Evolutionary conservation across 92 coral and sea anemone genomes (phyloP), one percentile per base, ranked within the genome.

Genomic region (Phenganax subtilis): DNA sequence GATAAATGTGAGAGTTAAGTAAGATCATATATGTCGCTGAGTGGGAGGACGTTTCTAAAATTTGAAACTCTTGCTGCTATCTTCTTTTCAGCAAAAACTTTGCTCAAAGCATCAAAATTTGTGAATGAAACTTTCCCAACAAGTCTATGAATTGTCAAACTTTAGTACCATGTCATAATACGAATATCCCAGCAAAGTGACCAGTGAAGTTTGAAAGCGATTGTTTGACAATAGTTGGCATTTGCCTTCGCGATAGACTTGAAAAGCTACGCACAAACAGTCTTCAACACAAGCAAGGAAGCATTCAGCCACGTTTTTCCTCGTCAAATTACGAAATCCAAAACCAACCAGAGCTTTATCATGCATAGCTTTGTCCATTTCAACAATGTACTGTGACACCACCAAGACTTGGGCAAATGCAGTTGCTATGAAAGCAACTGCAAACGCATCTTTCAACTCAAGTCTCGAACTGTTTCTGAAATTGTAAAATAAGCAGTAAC

Each of bases 241-340:
- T 52, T 72, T 60, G 51, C 59, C 15, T 25, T 16, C 54, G 28
- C 54, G 77, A 17, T 60, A 72, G 27, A 72, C 54, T 72, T 72
- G 57, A 71, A 71, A 71, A n/a, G 76, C 56, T 25, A 44, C 10
- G 51, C 76, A 71, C 9, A 71, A 54, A 71, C 77, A 72, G 11
- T 72, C 31, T 52, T 72, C 57, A 5, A 9, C 10, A 51, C 77
- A 72, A 54, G 5, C 29, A 8, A 51, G 25, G 57, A 72, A 72
- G 52, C 77, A 72, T 51, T 72, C 77, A 14, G 16, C 30, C 7
- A 72, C 57, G n/a, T 58, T 44, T 17, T 53, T 52, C 31, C 5
- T 20, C 31, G 77, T 72, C 27, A 72, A 17, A 6, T 72, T 72
- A 9, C 55, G 77, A 17, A 72, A 72, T 28, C 59, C 25, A 20